Percentiles rank a stretch among this genome's conserved stretches.
These are phyloP conservation scores for Sylvietta virens DNA, from an alignment of 2,113 vertebrate genomes.

Conservation along the genomic window DNA sequence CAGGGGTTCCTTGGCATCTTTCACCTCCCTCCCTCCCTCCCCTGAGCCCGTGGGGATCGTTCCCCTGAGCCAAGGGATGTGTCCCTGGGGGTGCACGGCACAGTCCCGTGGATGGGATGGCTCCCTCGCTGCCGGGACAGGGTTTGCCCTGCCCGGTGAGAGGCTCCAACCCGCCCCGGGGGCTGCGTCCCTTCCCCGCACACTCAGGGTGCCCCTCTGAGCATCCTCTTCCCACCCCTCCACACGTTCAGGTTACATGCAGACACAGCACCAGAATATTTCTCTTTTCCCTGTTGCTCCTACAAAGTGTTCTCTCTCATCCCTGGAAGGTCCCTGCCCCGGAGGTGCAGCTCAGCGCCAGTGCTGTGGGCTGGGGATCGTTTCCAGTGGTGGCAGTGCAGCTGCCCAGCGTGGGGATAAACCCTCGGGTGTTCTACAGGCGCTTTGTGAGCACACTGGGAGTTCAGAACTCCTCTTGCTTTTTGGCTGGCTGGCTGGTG, in stretches of 20 bases:
- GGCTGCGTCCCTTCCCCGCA: not conserved
- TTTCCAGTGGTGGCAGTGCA: not conserved
- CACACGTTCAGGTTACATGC: accelerated
- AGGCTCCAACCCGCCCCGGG: accelerated
- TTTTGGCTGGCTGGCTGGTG: not conserved
- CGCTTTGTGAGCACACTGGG: not conserved
- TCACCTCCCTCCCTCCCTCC: not conserved
- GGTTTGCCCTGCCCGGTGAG: not conserved
- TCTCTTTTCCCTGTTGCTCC: not conserved
- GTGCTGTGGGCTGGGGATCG: not conserved
- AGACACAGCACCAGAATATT: not conserved
- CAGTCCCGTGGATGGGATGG: accelerated
- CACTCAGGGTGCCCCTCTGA: not conserved
- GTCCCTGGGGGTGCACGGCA: not conserved
- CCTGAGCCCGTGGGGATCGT: accelerated
- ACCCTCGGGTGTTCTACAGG: not conserved
- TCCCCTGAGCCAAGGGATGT: accelerated
- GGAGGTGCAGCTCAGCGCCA: not conserved
- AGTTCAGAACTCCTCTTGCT: not conserved
- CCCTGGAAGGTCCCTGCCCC: not conserved
- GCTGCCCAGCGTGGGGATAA: not conserved
- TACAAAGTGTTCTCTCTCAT: not conserved
- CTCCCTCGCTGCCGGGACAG: not conserved
- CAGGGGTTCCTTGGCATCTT: not conserved
- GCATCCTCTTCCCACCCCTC: not conserved